These are phyloP conservation scores for Nothoprocta pentlandii DNA, from an alignment of 2,113 vertebrate species.

Conservation along the genomic window DNA sequence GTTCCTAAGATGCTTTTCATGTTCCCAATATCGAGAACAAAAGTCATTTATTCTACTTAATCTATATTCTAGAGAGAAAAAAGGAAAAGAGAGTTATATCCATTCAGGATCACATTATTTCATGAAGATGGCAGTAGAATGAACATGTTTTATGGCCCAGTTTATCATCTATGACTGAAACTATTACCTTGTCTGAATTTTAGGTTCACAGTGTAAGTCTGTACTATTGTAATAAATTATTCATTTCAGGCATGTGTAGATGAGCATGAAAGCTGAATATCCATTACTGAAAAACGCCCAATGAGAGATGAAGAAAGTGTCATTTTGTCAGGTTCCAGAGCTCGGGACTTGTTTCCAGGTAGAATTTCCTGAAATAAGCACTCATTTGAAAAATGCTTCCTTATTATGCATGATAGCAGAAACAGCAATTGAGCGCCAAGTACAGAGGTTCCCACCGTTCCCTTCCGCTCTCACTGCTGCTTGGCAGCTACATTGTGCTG, in stretches of 20 bases:
- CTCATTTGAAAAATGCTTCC: neutral
- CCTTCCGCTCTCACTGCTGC: neutral
- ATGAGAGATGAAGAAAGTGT: neutral
- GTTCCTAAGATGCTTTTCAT: neutral
- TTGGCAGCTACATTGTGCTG: neutral
- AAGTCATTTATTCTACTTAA: slow-evolving; percentile 31
- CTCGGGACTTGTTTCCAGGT: neutral
- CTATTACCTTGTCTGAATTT: slow-evolving; percentile 33
- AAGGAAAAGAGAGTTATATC: neutral
- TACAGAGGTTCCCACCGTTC: neutral
- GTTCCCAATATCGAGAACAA: neutral
- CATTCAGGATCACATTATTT: slow-evolving; percentile 42
- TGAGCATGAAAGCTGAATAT: neutral
- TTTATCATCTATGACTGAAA: slow-evolving; percentile 60
- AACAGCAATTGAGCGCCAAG: neutral
- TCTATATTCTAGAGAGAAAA: slow-evolving; percentile 3
- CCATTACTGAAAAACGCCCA: neutral
- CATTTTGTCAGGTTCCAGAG: neutral
- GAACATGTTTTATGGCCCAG: slow-evolving; percentile 49
- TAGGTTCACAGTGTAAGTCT: neutral
- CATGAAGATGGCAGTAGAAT: slow-evolving; percentile 31
- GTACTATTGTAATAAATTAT: slow-evolving; percentile 35
- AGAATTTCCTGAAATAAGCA: neutral
- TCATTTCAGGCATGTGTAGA: slow-evolving; percentile 10
- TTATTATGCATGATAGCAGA: neutral